Evolutionary conservation across 2,888 invertebrate genomes (phyloP), one percentile per base, ranked within the genome.

Genomic region (Apeira syringaria): DNA sequence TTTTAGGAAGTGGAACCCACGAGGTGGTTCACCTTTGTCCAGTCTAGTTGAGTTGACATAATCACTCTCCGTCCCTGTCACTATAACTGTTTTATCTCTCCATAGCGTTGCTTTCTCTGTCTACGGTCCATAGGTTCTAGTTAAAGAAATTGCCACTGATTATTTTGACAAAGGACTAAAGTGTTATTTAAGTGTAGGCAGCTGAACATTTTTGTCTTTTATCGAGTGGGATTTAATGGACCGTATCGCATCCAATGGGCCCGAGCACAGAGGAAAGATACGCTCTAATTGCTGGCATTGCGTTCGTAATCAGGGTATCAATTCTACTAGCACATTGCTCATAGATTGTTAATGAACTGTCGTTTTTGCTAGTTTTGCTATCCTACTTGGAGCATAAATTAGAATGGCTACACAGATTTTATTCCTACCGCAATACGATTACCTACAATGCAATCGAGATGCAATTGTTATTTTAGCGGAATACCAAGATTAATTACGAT

Each of bases 251-350:
- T 70, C 62, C 60, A 74, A 74, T 76, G 66, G 67, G 62, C 30
- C 24, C 37, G 33, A 22, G 39, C 20, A 31, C 13, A 27, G 26
- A 33, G 28, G 35, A 56, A 50, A 60, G 77, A 74, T 64, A 76
- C 74, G 86, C 75, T 80, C 84, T 73, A 72, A 73, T 78, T 79
- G 54, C 57, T 58, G 8, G 43, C 46, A 34, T 60, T 65, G 53
- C 51, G 49, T 62, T 50, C 50, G 50, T 61, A 50, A 47, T 50
- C 54, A 44, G 47, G 33, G 38, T 29, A 39, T n/a, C n/a, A n/a
- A n/a, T n/a, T n/a, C n/a, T n/a, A n/a, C n/a, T n/a, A n/a, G n/a
- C n/a, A n/a, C n/a, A n/a, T n/a, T n/a, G n/a, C n/a, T n/a, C n/a
- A n/a, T n/a, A n/a, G n/a, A n/a, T n/a, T n/a, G n/a, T n/a, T n/a